Conservation (phyloP, 1,140 invertebrate species). For the Octopus bimaculoides region DNA sequence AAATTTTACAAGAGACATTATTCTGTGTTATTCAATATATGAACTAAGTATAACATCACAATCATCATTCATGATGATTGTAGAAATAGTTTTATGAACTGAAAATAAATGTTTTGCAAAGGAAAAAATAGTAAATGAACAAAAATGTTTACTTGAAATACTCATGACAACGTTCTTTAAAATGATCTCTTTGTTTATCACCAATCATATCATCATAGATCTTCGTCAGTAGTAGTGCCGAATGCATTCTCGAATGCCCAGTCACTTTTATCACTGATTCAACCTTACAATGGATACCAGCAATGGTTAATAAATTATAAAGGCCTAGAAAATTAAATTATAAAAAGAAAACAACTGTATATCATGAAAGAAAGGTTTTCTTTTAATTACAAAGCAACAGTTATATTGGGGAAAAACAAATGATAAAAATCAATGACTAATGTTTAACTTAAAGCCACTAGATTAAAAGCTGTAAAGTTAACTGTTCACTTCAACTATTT, state of each 20-base stretch:
- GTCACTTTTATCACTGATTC: constrained; percentile 67
- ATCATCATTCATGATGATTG: too few relatives aligned
- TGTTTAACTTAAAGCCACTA: too few relatives aligned
- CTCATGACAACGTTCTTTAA: constrained; percentile 76
- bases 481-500: too few relatives aligned
- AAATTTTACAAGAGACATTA: too few relatives aligned
- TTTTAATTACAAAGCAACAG: neutral
- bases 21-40: too few relatives aligned
- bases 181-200: constrained; percentile 77
- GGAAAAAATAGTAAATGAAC: neutral
- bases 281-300: constrained; percentile 55
- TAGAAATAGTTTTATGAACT: too few relatives aligned
- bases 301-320: constrained; percentile 56
- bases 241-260: constrained; percentile 79
- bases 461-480: too few relatives aligned
- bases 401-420: neutral
- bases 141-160: constrained; percentile 68
- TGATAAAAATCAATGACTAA: neutral
- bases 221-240: constrained; percentile 80
- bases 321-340: constrained; percentile 45
- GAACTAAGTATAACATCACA: too few relatives aligned
- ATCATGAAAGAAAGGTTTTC: neutral
- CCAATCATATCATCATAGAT: constrained; percentile 94
- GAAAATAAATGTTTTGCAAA: too few relatives aligned
- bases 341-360: neutral